Evolutionary conservation across 2,797 vertebrate genomes (phyloP).

Genomic region (Heteromormyrus szaboi): DNA sequence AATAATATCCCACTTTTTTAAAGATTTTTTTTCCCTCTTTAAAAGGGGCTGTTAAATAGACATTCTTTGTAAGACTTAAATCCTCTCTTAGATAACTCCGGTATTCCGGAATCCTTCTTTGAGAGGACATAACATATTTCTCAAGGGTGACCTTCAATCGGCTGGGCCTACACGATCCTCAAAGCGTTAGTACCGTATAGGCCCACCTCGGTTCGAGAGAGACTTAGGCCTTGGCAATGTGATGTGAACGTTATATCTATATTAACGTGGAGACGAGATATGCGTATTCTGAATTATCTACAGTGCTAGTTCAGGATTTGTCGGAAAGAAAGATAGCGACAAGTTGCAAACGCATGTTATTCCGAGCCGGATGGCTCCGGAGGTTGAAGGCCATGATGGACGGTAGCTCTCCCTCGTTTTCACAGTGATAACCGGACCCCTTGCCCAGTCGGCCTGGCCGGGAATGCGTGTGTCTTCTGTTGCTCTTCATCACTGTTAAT

Average conservation of each 20-base stretch:
- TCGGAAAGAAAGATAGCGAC: neutral
- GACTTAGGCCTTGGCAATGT: neutral
- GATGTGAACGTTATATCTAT: neutral
- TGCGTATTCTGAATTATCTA: neutral
- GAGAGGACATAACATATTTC: neutral
- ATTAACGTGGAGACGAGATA: neutral
- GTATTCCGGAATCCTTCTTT: neutral
- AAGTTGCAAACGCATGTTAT: neutral
- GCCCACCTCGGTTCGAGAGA: neutral
- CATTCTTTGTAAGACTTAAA: constrained; percentile 1
- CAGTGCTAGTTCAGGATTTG: neutral
- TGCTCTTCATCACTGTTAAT: constrained; percentile 42
- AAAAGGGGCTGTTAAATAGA: neutral
- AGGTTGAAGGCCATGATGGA: constrained; percentile 14
- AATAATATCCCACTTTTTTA: neutral
- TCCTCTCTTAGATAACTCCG: neutral
- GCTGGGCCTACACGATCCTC: neutral
- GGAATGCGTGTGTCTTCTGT: constrained; percentile 30
- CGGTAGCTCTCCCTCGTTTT: constrained; percentile 12
- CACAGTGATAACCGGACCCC: constrained; percentile 14
- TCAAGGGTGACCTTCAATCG: neutral
- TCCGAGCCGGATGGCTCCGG: neutral
- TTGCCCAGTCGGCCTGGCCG: constrained; percentile 27
- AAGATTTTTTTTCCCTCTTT: neutral
- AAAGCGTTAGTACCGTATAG: neutral